phyloP scores from a whole-genome alignment of 2,113 vertebrate genomes.

The Indicator indicator region DNA sequence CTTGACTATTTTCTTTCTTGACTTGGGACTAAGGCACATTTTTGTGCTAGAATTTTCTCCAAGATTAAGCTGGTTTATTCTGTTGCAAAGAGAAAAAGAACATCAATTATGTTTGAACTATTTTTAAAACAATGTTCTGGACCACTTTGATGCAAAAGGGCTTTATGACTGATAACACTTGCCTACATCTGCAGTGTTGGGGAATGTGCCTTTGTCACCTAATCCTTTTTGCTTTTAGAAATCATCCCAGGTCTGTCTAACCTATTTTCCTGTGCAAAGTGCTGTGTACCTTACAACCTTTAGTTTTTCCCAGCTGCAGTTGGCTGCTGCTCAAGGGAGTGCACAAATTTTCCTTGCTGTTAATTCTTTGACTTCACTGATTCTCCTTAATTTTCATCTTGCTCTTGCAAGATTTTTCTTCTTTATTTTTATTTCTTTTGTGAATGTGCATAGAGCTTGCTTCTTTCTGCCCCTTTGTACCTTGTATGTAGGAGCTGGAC shows the following conservation, averaged over 20 bases:
- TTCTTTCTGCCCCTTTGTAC: neutral
- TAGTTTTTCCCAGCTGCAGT: neutral
- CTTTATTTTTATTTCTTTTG: neutral
- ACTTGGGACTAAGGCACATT: neutral
- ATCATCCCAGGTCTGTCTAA: neutral
- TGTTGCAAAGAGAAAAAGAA: neutral
- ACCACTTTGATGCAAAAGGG: neutral
- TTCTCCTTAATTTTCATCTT: neutral
- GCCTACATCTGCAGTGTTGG: neutral
- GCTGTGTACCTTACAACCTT: neutral
- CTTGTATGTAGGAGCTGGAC: neutral
- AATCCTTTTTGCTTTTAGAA: neutral
- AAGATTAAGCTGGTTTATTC: neutral
- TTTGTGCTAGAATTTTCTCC: neutral
- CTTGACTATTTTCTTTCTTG: neutral
- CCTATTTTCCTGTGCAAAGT: neutral
- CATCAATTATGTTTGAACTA: neutral
- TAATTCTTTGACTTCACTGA: neutral
- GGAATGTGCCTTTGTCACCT: neutral
- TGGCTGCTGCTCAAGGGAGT: neutral
- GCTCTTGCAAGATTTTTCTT: neutral
- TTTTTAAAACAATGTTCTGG: constrained; percentile 17
- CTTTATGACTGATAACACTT: neutral
- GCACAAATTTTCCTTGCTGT: neutral
- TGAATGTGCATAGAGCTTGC: neutral